phyloP scores from a whole-genome alignment of 2,113 vertebrate species.

The Cheirogaleus medius region DNA sequence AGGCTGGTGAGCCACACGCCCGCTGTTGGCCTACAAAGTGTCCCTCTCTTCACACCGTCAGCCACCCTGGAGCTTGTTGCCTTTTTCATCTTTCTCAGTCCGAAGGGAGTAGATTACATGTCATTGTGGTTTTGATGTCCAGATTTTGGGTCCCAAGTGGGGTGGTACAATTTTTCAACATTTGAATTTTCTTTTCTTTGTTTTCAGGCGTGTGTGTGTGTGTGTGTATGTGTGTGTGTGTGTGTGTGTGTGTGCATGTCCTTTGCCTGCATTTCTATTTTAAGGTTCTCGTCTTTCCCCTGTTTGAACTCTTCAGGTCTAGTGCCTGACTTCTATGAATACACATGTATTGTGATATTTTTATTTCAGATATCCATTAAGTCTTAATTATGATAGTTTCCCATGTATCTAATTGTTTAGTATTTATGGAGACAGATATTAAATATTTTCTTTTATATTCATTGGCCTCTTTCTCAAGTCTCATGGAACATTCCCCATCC shows the following conservation, averaged over 20 bases:
- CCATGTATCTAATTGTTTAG: not conserved
- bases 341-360: not conserved
- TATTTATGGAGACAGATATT: not conserved
- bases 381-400: not conserved
- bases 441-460: not conserved
- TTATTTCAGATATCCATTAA: not conserved
- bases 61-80: too few relatives aligned
- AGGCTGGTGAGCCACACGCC: accelerated
- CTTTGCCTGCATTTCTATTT: not conserved
- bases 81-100: not conserved
- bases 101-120: not conserved
- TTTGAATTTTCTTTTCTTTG: too few relatives aligned
- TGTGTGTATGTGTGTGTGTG: too few relatives aligned
- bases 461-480: not conserved
- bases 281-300: not conserved
- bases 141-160: not conserved
- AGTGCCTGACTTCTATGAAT: not conserved
- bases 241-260: not conserved
- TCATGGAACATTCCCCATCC: not conserved
- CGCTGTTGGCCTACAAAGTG: accelerated
- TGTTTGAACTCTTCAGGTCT: not conserved
- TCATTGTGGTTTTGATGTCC: not conserved
- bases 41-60: not conserved
- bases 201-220: not conserved
- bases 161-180: not conserved